Evolutionary conservation across 2,888 invertebrate species (phyloP).

Genomic region (Andrena hattorfiana): DNA sequence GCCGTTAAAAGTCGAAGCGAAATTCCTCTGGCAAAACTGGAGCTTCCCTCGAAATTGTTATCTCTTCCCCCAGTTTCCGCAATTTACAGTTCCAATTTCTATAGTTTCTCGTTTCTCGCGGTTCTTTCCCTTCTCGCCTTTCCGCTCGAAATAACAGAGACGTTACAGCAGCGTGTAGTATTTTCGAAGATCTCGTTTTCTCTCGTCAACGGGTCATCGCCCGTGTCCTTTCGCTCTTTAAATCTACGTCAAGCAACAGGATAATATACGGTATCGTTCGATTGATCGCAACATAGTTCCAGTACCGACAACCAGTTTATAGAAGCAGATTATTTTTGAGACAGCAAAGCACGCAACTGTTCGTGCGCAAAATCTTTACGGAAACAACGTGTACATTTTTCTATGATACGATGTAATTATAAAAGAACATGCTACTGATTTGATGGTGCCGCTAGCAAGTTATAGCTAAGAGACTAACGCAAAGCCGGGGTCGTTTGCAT

Average conservation of each 20-base stretch:
- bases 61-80: constrained; percentile 21
- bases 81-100: background rate
- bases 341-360: constrained; percentile 19
- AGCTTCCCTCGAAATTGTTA: constrained; percentile 31
- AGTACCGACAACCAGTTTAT: constrained; percentile 18
- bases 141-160: background rate
- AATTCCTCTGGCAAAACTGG: background rate
- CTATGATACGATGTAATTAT: constrained; percentile 30
- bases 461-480: constrained; percentile 34
- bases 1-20: background rate
- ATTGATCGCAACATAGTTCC: constrained; percentile 21
- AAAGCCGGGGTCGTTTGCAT: constrained; percentile 46
- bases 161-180: background rate
- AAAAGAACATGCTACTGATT: constrained; percentile 35
- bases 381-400: constrained; percentile 41
- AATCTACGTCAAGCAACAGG: background rate
- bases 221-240: background rate
- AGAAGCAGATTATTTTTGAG: constrained; percentile 40
- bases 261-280: background rate
- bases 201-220: background rate
- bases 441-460: constrained; percentile 24
- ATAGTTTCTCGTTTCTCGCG: constrained; percentile 18
- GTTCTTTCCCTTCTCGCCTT: constrained; percentile 5
- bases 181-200: background rate
- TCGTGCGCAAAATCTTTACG: background rate